A percentile compares a stretch with the other conserved stretches of the same genome.
phyloP scores from a whole-genome alignment of 2,888 invertebrate genomes.

The Phengaris arion region DNA sequence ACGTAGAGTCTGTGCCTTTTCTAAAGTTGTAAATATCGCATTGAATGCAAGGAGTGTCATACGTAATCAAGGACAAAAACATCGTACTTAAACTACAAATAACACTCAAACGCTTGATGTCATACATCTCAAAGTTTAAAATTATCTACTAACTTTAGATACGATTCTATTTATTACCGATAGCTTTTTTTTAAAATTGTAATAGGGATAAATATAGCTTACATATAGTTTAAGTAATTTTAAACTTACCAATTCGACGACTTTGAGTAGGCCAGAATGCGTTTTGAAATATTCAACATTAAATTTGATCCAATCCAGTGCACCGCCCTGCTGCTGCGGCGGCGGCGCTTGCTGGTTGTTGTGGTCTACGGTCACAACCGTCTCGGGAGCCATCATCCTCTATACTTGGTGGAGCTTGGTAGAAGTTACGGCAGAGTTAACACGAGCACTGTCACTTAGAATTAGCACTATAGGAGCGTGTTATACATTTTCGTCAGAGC shows the following conservation, averaged over 20 bases:
- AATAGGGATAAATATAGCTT: neutral
- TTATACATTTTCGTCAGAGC: conserved; percentile 61
- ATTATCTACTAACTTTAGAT: neutral
- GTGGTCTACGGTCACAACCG: conserved; percentile 88
- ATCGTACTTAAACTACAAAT: neutral
- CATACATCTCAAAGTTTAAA: conserved; percentile 10
- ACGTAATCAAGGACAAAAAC: conserved; percentile 25
- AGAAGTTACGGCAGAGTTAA: conserved; percentile 43
- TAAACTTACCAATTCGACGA: conserved; percentile 87
- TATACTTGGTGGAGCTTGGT: conserved; percentile 35
- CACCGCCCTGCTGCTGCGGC: conserved; percentile 74
- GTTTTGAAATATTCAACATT: conserved; percentile 90
- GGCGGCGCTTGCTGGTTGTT: conserved; percentile 77
- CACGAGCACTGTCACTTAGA: conserved; percentile 67
- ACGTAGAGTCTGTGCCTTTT: conserved; percentile 29
- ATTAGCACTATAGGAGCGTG: conserved; percentile 63
- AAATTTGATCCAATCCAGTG: conserved; percentile 85
- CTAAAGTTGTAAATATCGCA: conserved; percentile 16
- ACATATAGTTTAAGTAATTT: conserved; percentile 4
- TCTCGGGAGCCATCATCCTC: conserved; percentile 89
- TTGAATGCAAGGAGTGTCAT: conserved; percentile 14
- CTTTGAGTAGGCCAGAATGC: conserved; percentile 89
- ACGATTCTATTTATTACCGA: neutral
- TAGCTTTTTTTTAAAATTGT: neutral
- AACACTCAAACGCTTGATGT: conserved; percentile 2